Base-by-base conservation (phyloP, 1,140 invertebrate genomes). In the Sitobion miscanthi region DNA sequence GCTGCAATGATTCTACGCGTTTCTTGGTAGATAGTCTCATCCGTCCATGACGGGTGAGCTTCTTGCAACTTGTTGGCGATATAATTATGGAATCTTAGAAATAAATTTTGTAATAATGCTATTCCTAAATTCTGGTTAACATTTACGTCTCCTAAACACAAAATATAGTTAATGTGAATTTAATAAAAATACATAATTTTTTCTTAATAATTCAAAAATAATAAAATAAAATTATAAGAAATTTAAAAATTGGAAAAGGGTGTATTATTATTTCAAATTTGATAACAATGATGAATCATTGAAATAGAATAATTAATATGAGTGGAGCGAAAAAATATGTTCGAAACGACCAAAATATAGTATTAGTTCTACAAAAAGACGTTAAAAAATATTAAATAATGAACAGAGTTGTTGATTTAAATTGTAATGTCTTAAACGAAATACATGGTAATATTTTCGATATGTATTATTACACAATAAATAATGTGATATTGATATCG, bases 1-100 rank as follows among this genome's bases (percentile, higher is more conserved):
- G 98, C 98, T 0, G 95, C 96, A 0, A 99, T 94, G 30, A 99
- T 98, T 94, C 96, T 96, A 94, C 97, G 95, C 0, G 97, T 95
- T 95, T 99, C 98, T 95, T 98, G 97, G 95, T 96, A 99, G 0
- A 98, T 93, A 1, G 94, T 95, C 94, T 98, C 97, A 94, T 99
- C 98, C 90, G 96, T 95, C 99, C 98, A 99, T 57, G 96, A 94
- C 0, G 97, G 97, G 96, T 99, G 99, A 1, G 97, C 91, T 14
- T 95, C 93, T 0, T 95, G 94, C 14, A 99, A 95, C 23, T 95
- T 94, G 0, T 95, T 94, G 0, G 97, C 98, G 17, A 99, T 94
- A 6, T 96, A 95, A 94, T 99, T 99, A 95, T 99, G 98, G 94
- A 99, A 97, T 3, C 98, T 95, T 7, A 97, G 96, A 96, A 97